Conservation (phyloP, 2,888 invertebrate genomes). For the Drosophila monieri region DNA sequence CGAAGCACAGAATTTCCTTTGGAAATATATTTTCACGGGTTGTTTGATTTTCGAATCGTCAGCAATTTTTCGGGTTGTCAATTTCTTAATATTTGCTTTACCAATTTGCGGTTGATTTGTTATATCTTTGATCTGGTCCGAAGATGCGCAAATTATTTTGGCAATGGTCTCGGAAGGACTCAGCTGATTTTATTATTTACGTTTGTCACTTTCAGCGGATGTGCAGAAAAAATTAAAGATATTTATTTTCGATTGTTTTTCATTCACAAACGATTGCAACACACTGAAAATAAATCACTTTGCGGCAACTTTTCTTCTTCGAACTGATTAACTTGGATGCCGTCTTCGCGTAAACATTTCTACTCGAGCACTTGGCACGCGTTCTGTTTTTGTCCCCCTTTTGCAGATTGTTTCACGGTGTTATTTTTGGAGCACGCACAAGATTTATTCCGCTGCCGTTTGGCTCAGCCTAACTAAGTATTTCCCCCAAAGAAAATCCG, state of each 20-base stretch:
- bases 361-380: constrained; percentile 63
- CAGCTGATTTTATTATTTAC: constrained; percentile 24
- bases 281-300: constrained; percentile 51
- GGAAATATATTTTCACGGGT: constrained; percentile 20
- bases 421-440: constrained; percentile 61
- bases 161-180: constrained; percentile 29
- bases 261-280: constrained; percentile 37
- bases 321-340: constrained; percentile 32
- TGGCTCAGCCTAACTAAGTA: constrained; percentile 35
- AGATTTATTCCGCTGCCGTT: constrained; percentile 63
- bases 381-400: constrained; percentile 70
- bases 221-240: constrained; percentile 45
- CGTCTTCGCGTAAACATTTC: constrained; percentile 45
- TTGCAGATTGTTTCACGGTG: constrained; percentile 37
- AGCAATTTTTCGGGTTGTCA: constrained; percentile 54
- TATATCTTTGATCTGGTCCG: constrained; percentile 58
- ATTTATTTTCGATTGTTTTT: constrained; percentile 31
- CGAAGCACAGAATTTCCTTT: constrained; percentile 25
- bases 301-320: constrained; percentile 34
- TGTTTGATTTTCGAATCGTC: constrained; percentile 19
- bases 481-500: constrained; percentile 13
- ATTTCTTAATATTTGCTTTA: constrained; percentile 52
- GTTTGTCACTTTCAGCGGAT: constrained; percentile 43
- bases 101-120: constrained; percentile 65
- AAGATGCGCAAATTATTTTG: constrained; percentile 32